Percentiles rank a stretch among this genome's conserved stretches.
Evolutionary conservation across 2,888 invertebrate genomes (phyloP).

Genomic region (Cancer borealis): DNA sequence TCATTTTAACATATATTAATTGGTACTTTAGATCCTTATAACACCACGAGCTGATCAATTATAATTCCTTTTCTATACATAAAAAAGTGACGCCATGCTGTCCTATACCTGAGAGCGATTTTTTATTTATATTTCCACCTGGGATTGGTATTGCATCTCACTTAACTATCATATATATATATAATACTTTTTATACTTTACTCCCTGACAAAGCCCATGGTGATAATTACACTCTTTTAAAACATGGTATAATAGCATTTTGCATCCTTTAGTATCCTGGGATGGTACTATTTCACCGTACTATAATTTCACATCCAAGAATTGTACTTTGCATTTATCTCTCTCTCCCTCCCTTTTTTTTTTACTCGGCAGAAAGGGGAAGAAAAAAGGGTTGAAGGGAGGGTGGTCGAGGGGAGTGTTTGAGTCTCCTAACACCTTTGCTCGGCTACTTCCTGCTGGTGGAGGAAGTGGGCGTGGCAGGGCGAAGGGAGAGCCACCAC

Average conservation of each 20-base stretch:
- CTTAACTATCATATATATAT: not conserved
- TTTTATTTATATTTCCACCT: not conserved
- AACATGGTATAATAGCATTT: not conserved
- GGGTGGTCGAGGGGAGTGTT: not conserved
- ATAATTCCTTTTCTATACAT: no score
- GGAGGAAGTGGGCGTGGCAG: constrained; percentile 29
- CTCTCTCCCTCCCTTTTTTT: constrained; percentile 1
- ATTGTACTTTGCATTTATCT: not conserved
- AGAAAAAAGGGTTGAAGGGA: not conserved
- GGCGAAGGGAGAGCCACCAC: not conserved
- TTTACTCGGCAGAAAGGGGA: not conserved
- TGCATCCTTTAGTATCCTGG: not conserved
- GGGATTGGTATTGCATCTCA: not conserved
- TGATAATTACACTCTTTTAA: not conserved
- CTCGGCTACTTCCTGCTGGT: constrained; percentile 35
- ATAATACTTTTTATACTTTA: not conserved
- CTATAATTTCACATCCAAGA: not conserved
- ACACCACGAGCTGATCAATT: no score
- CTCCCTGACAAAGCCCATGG: not conserved
- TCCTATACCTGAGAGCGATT: not conserved
- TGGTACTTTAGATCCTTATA: no score
- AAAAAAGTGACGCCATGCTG: not conserved
- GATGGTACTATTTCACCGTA: not conserved
- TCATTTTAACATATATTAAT: no score
- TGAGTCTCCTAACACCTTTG: not conserved